Evolutionary conservation across 2,888 invertebrate species (phyloP), one percentile per base, ranked within the genome.

Genomic region (Calameuta filiformis): DNA sequence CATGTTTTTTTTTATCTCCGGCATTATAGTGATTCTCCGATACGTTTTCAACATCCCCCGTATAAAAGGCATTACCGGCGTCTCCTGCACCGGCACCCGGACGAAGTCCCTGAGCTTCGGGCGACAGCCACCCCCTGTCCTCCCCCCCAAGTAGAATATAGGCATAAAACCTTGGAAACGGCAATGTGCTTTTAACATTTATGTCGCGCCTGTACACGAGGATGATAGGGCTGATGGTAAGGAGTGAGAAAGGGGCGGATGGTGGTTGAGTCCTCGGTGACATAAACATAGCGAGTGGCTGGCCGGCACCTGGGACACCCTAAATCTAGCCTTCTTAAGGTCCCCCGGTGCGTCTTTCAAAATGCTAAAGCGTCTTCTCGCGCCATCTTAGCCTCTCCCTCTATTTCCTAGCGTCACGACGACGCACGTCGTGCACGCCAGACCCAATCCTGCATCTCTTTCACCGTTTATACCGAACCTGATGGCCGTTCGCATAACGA

Each of bases 291-390:
- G 76, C 74, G 79, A 69, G 30, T 80, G 81, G 79, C 71, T 76
- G 81, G 82, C 78, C 79, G 79, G 78, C 89, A 89, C 87, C 89
- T 89, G 89, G 84, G 88, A 83, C 87, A 82, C 83, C 83, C 84
- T 87, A 87, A 88, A 88, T 89, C 87, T 87, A 85, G 80, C 84
- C 86, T 89, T 87, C 86, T 89, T 89, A 87, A 88, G 86, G 84
- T 81, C 77, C 79, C 75, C 75, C 73, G 78, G 12, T 31, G 23
- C 23, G 71, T 71, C 71, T 71, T 31, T 23, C 71, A 23, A 31
- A 23, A 34, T 23, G 71, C 71, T 71, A 31, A 3, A 71, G 71
- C 71, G 71, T 71, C 33, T 15, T 71, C 71, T 23, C 31, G 71
- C 71, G 71, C 71, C 71, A 3, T 71, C 31, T 31, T 9, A 33